phyloP scores from a whole-genome alignment of 2,888 invertebrate genomes.

The Antheraea yamamai region DNA sequence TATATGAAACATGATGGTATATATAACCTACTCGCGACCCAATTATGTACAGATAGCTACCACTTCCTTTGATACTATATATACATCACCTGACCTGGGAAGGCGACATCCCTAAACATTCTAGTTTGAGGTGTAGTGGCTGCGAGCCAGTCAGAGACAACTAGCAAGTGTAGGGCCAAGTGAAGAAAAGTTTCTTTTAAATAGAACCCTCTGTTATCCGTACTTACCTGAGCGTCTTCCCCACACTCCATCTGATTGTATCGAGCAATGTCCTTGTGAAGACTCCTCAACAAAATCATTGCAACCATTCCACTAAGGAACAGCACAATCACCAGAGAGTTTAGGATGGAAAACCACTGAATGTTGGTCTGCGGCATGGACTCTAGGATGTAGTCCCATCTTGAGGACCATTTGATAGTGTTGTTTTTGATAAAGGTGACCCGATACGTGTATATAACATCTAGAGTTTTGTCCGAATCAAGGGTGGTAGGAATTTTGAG shows the following conservation, averaged over 20 bases:
- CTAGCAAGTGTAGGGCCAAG: neutral
- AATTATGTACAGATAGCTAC: too few relatives aligned
- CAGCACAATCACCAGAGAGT: slow-evolving; percentile 97
- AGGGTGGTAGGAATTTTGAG: slow-evolving; percentile 86
- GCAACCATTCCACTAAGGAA: slow-evolving; percentile 99
- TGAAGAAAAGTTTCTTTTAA: neutral
- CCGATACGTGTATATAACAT: slow-evolving; percentile 93
- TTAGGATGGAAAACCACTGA: slow-evolving; percentile 99
- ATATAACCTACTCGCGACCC: too few relatives aligned
- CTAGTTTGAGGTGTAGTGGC: too few relatives aligned
- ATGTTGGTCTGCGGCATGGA: slow-evolving; percentile 99
- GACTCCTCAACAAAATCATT: slow-evolving; percentile 97
- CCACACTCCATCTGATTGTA: slow-evolving; percentile 97
- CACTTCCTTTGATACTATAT: too few relatives aligned
- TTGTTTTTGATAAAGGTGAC: slow-evolving; percentile 91
- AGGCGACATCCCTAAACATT: too few relatives aligned
- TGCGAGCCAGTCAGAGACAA: too few relatives aligned
- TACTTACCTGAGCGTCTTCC: slow-evolving; percentile 94
- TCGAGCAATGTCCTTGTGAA: slow-evolving; percentile 99
- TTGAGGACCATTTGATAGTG: slow-evolving; percentile 97
- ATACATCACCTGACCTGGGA: too few relatives aligned
- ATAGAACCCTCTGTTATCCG: neutral
- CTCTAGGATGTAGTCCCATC: slow-evolving; percentile 99
- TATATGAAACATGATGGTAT: too few relatives aligned
- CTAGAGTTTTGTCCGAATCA: slow-evolving; percentile 74